A percentile compares a stretch with the other conserved stretches of the same genome.
phyloP scores from a whole-genome alignment of 2,113 vertebrate genomes.

The Alexandromys fortis region DNA sequence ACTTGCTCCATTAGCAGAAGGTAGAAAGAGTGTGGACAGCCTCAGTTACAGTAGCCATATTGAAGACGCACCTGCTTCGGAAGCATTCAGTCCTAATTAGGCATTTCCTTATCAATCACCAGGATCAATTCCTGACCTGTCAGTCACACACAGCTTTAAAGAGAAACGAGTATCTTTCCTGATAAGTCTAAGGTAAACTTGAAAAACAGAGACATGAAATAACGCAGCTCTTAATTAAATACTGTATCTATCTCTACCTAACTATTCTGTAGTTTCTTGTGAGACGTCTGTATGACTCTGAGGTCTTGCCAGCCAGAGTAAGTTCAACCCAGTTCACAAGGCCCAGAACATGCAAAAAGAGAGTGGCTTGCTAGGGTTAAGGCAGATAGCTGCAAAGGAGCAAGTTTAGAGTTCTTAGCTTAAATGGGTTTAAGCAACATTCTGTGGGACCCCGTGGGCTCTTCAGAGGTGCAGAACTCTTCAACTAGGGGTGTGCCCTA shows the following conservation, averaged over 20 bases:
- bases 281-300: not conserved
- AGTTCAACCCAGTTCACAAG: not conserved
- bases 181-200: not conserved
- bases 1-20: not conserved
- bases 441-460: not conserved
- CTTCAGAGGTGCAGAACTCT: not conserved
- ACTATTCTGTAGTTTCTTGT: slow-evolving; percentile 19
- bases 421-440: not conserved
- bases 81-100: not conserved
- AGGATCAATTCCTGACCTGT: not conserved
- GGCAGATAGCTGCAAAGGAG: not conserved
- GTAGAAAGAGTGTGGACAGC: not conserved
- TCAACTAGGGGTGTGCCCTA: not conserved
- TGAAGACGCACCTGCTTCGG: not conserved
- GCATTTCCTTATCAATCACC: not conserved
- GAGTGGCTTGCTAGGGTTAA: not conserved
- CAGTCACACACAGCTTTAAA: not conserved
- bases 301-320: not conserved
- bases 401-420: not conserved
- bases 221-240: not conserved
- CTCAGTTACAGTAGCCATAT: not conserved
- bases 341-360: not conserved
- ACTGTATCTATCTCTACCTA: not conserved
- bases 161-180: not conserved
- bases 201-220: not conserved